Evolutionary conservation across 1,140 invertebrate species (phyloP).

Genomic region (Plectrocnemia conspersa): DNA sequence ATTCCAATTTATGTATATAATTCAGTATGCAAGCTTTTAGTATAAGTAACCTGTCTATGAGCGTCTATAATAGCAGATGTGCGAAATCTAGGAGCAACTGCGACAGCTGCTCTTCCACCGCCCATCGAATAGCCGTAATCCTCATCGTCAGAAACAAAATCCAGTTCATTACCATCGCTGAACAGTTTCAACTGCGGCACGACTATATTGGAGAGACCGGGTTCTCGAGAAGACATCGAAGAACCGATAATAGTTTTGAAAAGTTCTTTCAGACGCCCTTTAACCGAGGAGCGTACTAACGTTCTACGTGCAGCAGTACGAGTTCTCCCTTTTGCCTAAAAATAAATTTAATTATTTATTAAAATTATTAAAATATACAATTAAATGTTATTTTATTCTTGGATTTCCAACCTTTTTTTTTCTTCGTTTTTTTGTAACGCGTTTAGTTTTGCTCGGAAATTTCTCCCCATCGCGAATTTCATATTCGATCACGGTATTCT

Average conservation of each 20-base stretch:
- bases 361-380: neutral
- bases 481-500: conserved; percentile 53
- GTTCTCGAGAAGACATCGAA: neutral
- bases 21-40: conserved; percentile 21
- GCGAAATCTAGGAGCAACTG: conserved; percentile 47
- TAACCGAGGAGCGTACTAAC: conserved; percentile 43
- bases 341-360: conserved; percentile 4
- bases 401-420: conserved; percentile 42
- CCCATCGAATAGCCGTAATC: conserved; percentile 35
- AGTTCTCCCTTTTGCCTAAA: conserved; percentile 37
- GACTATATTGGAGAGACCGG: conserved; percentile 38
- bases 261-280: conserved; percentile 37
- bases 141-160: conserved; percentile 55
- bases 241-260: conserved; percentile 16
- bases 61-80: conserved; percentile 40
- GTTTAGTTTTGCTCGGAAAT: conserved; percentile 50
- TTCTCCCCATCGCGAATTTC: conserved; percentile 54
- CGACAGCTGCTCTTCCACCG: conserved; percentile 39
- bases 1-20: conserved; percentile 34
- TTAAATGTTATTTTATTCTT: too few relatives aligned
- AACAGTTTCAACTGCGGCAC: conserved; percentile 47
- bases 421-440: conserved; percentile 45
- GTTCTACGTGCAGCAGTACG: conserved; percentile 46
- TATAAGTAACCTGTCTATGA: conserved; percentile 42
- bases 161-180: conserved; percentile 58